Percentiles rank a stretch among this genome's conserved stretches.
Evolutionary conservation across 2,113 vertebrate genomes (phyloP).

Genomic region (Bubo bubo): DNA sequence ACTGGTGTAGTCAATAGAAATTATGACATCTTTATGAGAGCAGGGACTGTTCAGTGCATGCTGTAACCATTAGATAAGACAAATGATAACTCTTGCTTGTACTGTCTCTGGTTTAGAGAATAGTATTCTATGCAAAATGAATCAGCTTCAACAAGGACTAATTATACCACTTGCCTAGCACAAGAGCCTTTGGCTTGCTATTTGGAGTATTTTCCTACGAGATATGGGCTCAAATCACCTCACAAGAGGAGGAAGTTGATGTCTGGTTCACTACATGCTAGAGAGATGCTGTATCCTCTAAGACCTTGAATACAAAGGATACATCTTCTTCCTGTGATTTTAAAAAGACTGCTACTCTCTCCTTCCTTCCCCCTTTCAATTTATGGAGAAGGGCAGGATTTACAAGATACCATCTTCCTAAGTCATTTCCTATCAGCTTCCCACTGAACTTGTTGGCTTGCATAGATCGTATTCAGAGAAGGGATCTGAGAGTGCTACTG

Average conservation of each 20-base stretch:
- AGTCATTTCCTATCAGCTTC: neutral
- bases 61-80: neutral
- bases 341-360: neutral
- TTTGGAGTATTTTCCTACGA: neutral
- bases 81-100: neutral
- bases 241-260: neutral
- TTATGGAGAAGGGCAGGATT: neutral
- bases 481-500: neutral
- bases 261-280: neutral
- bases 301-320: neutral
- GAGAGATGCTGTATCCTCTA: neutral
- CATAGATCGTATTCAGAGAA: neutral
- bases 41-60: neutral
- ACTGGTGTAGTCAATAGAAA: neutral
- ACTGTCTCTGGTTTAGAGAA: neutral
- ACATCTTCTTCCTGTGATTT: neutral
- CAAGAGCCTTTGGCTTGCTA: neutral
- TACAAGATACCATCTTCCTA: neutral
- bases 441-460: neutral
- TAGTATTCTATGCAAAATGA: neutral
- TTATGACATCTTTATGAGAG: neutral
- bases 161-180: neutral
- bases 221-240: neutral
- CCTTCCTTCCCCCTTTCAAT: neutral
- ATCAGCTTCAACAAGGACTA: neutral